Base-by-base conservation (phyloP, 2,888 invertebrate genomes). In the Venusia cambrica region DNA sequence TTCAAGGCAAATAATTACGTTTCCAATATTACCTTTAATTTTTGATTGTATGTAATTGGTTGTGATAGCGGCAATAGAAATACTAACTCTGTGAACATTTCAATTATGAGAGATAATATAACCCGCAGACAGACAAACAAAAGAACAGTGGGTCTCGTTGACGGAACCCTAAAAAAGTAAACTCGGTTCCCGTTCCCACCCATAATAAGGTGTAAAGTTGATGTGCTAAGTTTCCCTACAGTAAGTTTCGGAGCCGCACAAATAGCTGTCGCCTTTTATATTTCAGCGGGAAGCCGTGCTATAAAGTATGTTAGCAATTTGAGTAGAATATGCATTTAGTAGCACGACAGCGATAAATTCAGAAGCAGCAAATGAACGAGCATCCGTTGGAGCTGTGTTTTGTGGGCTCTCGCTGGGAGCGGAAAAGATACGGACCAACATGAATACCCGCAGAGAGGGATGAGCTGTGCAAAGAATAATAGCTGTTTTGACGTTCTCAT, bases 291-390 rank as follows among this genome's bases (percentile, higher is more conserved):
- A 70, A 64, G 61, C 57, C 57, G 38, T 53, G 64, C 62, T 56
- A 69, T 71, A 69, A 63, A 71, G 63, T 61, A 66, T 62, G 62
- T 59, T 56, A 57, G 66, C 67, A 64, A 69, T 73, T 68, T 65
- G 59, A 58, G 64, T 56, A 65, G 67, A 73, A 73, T 74, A 73
- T 73, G 72, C 71, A 74, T 73, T 73, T 71, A 67, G 67, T 57
- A 45, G 58, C 62, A 57, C 63, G 68, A 64, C 65, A 63, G 62
- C 64, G 48, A 72, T 74, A 74, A 73, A 73, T 73, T 65, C 56
- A 57, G 53, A 42, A 50, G 45, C 58, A 61, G 55, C 51, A 58
- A 63, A 67, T 66, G 66, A 67, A 64, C 58, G 70, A 64, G 63
- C 62, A 57, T 62, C 67, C 67, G 67, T 52, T 57, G 37, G 50